phyloP scores from a whole-genome alignment of 2,888 invertebrate species.

The Lithophane leautieri region DNA sequence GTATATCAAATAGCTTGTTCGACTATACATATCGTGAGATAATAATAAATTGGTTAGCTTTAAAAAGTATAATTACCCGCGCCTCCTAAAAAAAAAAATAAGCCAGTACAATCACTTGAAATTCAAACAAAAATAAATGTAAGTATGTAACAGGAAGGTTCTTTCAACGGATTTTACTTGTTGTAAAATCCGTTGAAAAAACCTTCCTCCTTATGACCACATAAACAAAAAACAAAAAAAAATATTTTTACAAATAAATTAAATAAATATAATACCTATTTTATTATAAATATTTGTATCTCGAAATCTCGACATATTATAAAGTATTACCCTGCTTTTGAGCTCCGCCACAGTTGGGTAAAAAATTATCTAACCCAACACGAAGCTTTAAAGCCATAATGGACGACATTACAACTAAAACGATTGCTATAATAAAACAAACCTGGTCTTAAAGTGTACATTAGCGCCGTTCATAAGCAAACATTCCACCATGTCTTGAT shows the following conservation, averaged over 20 bases:
- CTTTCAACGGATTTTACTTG: too few relatives aligned
- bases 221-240: too few relatives aligned
- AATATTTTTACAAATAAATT: too few relatives aligned
- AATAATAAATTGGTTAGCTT: constrained; percentile 1
- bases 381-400: background rate
- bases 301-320: background rate
- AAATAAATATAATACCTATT: too few relatives aligned
- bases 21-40: background rate
- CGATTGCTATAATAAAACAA: background rate
- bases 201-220: too few relatives aligned
- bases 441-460: constrained; percentile 94
- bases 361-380: background rate
- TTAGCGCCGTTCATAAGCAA: constrained; percentile 95
- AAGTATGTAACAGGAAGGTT: too few relatives aligned
- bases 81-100: constrained; percentile 38
- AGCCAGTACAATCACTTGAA: background rate
- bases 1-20: too few relatives aligned
- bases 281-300: too few relatives aligned
- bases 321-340: background rate
- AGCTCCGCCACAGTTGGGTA: background rate
- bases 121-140: background rate
- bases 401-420: background rate
- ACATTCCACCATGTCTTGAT: constrained; percentile 92
- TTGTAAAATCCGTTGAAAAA: background rate
- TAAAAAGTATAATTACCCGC: constrained; percentile 25